Conservation (phyloP, 2,113 vertebrate genomes). For the Colistium nudipinnis region DNA sequence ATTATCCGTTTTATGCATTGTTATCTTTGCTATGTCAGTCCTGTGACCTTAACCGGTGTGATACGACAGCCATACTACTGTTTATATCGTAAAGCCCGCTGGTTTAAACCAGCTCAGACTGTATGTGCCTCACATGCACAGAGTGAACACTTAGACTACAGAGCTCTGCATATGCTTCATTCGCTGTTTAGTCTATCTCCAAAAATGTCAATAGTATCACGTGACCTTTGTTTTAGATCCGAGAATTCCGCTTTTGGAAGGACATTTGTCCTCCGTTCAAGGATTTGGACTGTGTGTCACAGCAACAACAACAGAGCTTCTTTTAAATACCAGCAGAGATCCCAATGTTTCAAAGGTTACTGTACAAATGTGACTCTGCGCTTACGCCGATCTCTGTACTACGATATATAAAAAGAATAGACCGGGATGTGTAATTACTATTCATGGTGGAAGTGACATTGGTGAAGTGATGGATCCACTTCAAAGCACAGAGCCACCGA, state of each 20-base stretch:
- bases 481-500: not conserved
- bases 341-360: too few relatives aligned
- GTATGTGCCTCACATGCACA: not conserved
- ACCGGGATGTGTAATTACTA: not conserved
- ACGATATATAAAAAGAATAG: not conserved
- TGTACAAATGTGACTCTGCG: not conserved
- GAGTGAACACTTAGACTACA: not conserved
- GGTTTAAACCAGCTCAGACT: not conserved
- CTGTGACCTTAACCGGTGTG: not conserved
- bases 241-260: not conserved
- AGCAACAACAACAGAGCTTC: not conserved
- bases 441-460: not conserved
- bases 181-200: not conserved
- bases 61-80: not conserved
- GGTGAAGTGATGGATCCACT: not conserved
- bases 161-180: not conserved
- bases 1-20: not conserved
- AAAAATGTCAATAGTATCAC: not conserved
- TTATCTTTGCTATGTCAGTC: not conserved
- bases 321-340: not conserved
- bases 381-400: not conserved
- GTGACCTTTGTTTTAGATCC: not conserved
- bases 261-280: not conserved
- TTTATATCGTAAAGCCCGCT: not conserved
- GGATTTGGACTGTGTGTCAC: not conserved